These are phyloP conservation scores for Dissostichus mawsoni DNA, from an alignment of 2,113 vertebrate genomes.

Conservation along the genomic window DNA sequence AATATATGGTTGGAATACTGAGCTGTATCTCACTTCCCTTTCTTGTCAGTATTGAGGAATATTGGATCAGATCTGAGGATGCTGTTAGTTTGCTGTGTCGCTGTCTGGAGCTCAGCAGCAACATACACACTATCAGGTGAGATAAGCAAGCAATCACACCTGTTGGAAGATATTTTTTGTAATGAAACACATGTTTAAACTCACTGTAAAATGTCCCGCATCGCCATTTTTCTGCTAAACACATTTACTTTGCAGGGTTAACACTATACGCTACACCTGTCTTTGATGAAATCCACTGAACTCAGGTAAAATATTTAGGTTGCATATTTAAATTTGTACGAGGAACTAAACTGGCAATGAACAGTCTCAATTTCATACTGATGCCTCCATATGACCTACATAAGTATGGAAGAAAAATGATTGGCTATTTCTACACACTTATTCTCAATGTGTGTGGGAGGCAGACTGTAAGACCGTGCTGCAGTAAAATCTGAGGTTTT, in stretches of 20 bases:
- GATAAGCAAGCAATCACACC: not conserved
- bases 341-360: too few species aligned
- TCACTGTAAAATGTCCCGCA: not conserved
- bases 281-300: slow-evolving; percentile 13
- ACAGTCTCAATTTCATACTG: too few species aligned
- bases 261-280: slow-evolving; percentile 56
- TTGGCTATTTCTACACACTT: too few species aligned
- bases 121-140: slow-evolving; percentile 63
- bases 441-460: too few species aligned
- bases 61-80: slow-evolving; percentile 54
- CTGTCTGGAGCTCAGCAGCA: slow-evolving; percentile 57
- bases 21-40: not conserved
- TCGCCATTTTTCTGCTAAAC: not conserved
- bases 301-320: slow-evolving; percentile 33
- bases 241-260: slow-evolving; percentile 56
- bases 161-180: not conserved
- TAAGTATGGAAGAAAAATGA: too few species aligned
- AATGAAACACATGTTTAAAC: not conserved
- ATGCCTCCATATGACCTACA: too few species aligned
- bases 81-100: slow-evolving; percentile 48
- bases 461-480: too few species aligned
- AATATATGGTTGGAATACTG: not conserved
- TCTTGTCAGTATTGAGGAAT: slow-evolving; percentile 61
- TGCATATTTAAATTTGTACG: not conserved
- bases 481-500: too few species aligned